Percentiles rank a stretch among this genome's conserved stretches.
phyloP scores from a whole-genome alignment of 2,797 vertebrate genomes.

The Diplodus puntazzo region DNA sequence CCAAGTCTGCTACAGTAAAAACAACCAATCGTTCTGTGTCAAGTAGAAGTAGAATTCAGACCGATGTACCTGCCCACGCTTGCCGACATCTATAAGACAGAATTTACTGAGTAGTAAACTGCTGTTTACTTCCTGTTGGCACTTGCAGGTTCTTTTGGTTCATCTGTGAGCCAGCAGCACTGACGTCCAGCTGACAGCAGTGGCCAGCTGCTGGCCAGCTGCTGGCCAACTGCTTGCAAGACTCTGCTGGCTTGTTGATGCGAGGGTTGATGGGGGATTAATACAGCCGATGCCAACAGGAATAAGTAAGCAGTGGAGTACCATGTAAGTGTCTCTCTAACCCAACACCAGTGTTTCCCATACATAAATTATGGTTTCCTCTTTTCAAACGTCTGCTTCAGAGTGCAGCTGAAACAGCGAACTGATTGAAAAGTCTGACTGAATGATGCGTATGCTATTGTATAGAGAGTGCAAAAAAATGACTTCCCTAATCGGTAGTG shows the following conservation, averaged over 20 bases:
- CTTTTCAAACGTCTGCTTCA: constrained; percentile 32
- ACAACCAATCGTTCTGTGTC: background rate
- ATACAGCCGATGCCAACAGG: constrained; percentile 43
- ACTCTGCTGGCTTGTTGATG: constrained; percentile 41
- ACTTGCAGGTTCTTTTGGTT: constrained; percentile 38
- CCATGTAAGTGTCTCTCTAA: constrained; percentile 21
- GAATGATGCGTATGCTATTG: constrained; percentile 6
- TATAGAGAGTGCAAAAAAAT: background rate
- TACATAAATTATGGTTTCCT: constrained; percentile 17
- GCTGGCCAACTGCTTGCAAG: constrained; percentile 42
- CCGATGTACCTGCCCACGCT: background rate
- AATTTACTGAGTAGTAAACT: constrained; percentile 19
- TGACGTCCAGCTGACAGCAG: constrained; percentile 35
- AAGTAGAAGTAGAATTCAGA: background rate
- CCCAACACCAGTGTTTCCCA: constrained; percentile 18
- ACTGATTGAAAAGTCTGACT: constrained; percentile 19
- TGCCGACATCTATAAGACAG: constrained; percentile 3
- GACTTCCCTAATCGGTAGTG: constrained; percentile 9
- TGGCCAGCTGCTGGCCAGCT: constrained; percentile 29
- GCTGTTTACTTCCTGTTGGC: constrained; percentile 40
- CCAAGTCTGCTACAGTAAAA: accelerated
- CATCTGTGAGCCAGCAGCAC: constrained; percentile 40
- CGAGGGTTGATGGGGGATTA: constrained; percentile 21
- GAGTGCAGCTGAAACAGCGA: constrained; percentile 26
- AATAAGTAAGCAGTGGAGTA: constrained; percentile 35